phyloP scores from a whole-genome alignment of 2,113 vertebrate genomes.

The Ahaetulla prasina region DNA sequence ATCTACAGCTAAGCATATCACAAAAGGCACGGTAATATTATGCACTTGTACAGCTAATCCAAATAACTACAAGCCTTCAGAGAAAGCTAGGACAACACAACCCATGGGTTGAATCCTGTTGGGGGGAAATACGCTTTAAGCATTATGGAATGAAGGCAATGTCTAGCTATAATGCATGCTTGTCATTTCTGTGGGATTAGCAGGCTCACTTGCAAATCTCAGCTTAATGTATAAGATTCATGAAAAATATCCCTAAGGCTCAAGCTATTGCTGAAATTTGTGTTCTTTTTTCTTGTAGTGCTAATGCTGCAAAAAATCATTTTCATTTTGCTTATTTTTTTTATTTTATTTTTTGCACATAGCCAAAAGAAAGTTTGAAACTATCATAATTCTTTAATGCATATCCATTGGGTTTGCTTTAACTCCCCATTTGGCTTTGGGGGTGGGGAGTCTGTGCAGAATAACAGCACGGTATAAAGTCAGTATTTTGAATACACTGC shows the following conservation, averaged over 20 bases:
- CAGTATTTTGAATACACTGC: background rate
- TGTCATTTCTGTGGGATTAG: conserved; percentile 56
- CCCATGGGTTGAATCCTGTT: conserved; percentile 30
- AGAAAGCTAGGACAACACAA: conserved; percentile 42
- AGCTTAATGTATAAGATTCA: conserved; percentile 47
- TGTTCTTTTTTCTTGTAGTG: conserved; percentile 33
- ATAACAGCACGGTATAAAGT: background rate
- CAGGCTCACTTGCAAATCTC: conserved; percentile 39
- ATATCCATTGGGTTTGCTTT: background rate
- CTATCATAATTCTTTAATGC: background rate
- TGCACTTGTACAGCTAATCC: conserved; percentile 45
- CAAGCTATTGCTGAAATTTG: conserved; percentile 29
- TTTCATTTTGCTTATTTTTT: background rate
- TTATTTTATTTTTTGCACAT: background rate
- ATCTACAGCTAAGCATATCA: conserved; percentile 37
- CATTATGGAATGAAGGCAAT: conserved; percentile 51
- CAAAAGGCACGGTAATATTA: conserved; percentile 29
- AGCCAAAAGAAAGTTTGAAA: background rate
- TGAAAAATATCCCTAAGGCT: conserved; percentile 50
- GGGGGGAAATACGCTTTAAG: conserved; percentile 36
- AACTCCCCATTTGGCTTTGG: background rate
- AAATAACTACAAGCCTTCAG: conserved; percentile 40
- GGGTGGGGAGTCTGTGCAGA: too few species aligned
- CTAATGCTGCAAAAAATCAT: conserved; percentile 23
- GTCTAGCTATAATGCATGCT: conserved; percentile 43